These are phyloP conservation scores for Hemaris fuciformis DNA, from an alignment of 2,888 invertebrate species.

Conservation along the genomic window DNA sequence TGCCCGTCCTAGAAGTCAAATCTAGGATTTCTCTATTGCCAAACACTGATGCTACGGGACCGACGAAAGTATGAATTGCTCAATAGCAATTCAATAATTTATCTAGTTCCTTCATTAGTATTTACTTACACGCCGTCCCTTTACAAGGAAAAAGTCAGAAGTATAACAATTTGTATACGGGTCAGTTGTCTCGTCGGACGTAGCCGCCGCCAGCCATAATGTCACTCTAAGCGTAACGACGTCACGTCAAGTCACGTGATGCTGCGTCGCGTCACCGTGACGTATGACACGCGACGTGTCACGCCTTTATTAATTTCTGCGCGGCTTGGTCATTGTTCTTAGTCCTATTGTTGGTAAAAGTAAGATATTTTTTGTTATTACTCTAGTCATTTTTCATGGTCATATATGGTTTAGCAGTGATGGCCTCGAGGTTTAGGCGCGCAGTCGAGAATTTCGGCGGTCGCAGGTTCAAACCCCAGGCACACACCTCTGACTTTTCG, in stretches of 20 bases:
- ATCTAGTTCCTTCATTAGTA: no score
- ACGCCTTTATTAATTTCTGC: background rate
- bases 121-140: no score
- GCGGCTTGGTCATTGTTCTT: background rate
- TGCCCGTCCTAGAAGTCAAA: no score
- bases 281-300: background rate
- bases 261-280: constrained; percentile 1
- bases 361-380: background rate
- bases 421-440: no score
- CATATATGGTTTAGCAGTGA: no score
- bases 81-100: no score
- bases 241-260: constrained; percentile 40
- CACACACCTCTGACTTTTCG: no score
- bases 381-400: background rate
- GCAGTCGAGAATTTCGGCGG: no score
- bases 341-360: background rate
- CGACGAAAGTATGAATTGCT: no score
- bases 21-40: no score
- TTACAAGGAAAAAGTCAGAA: background rate
- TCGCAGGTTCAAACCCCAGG: no score
- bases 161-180: background rate
- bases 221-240: constrained; percentile 47
- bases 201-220: constrained; percentile 19
- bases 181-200: constrained; percentile 38
- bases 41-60: no score